Evolutionary conservation across 2,797 vertebrate genomes (phyloP).

Genomic region (Lepus townsendii): DNA sequence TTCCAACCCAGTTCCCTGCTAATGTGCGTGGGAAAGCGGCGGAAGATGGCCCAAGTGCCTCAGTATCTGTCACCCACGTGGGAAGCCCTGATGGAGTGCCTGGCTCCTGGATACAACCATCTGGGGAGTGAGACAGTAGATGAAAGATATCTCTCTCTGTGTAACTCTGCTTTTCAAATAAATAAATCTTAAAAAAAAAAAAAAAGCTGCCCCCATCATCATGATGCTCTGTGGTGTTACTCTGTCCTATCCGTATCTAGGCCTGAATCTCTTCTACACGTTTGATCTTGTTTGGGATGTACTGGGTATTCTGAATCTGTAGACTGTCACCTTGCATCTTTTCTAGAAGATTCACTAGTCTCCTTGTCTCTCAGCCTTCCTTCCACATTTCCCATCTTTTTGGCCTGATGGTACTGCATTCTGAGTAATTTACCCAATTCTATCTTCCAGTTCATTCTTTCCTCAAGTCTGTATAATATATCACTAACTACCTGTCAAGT

Average conservation of each 20-base stretch:
- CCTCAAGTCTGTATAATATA: constrained; percentile 14
- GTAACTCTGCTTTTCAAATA: no score
- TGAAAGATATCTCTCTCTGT: no score
- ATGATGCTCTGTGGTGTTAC: not conserved
- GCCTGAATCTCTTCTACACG: not conserved
- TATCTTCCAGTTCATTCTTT: constrained; percentile 1
- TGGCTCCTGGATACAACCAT: no score
- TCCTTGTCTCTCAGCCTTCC: not conserved
- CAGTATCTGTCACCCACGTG: no score
- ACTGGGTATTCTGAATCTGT: not conserved
- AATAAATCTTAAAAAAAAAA: no score
- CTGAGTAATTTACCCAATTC: not conserved
- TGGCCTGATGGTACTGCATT: not conserved
- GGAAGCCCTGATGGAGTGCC: no score
- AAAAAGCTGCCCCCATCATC: not conserved
- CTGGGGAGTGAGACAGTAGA: no score
- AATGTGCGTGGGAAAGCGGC: no score
- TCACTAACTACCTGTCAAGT: not conserved
- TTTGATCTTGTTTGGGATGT: not conserved
- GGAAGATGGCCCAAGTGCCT: no score
- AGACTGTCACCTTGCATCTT: not conserved
- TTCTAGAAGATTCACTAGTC: constrained; percentile 52
- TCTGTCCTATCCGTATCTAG: not conserved
- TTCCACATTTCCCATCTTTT: not conserved
- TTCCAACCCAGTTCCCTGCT: no score